These are phyloP conservation scores for Erebia palarica DNA, from an alignment of 2,888 invertebrate species.

Conservation along the genomic window DNA sequence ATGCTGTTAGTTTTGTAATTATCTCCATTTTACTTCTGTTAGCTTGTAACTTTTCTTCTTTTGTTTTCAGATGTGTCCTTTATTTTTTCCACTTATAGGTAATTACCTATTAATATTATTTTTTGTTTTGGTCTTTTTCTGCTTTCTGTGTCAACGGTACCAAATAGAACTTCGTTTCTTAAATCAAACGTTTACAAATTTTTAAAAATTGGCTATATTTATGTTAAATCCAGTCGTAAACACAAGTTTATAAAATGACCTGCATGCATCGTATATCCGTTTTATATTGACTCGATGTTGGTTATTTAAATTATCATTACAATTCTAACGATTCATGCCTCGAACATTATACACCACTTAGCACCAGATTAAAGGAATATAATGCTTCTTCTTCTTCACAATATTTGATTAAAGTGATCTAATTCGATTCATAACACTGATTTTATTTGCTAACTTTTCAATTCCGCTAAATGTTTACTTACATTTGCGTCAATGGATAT, in stretches of 20 bases:
- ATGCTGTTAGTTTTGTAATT: not conserved
- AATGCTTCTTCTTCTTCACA: slow-evolving; percentile 24
- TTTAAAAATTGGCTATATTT: not conserved
- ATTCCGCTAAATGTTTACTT: slow-evolving; percentile 29
- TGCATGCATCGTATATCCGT: not conserved
- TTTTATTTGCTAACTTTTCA: slow-evolving; percentile 24
- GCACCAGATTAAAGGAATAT: slow-evolving; percentile 26
- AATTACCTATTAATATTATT: no score
- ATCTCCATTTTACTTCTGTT: not conserved
- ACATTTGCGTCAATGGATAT: slow-evolving; percentile 6
- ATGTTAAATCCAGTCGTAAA: not conserved
- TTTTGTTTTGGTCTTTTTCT: no score
- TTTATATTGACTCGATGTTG: slow-evolving; percentile 20
- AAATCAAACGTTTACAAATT: not conserved
- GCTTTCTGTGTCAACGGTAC: no score
- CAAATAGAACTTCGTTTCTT: not conserved
- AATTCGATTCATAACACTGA: slow-evolving; percentile 27
- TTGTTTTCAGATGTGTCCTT: not conserved
- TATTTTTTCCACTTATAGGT: no score
- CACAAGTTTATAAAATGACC: slow-evolving; percentile 7
- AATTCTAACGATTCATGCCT: slow-evolving; percentile 35
- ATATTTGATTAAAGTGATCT: slow-evolving; percentile 28
- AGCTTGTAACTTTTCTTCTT: not conserved
- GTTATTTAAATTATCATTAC: slow-evolving; percentile 1
- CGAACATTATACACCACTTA: slow-evolving; percentile 37